These are phyloP conservation scores for Onychorhynchus coronatus DNA, from an alignment of 2,113 vertebrate genomes.

Conservation along the genomic window DNA sequence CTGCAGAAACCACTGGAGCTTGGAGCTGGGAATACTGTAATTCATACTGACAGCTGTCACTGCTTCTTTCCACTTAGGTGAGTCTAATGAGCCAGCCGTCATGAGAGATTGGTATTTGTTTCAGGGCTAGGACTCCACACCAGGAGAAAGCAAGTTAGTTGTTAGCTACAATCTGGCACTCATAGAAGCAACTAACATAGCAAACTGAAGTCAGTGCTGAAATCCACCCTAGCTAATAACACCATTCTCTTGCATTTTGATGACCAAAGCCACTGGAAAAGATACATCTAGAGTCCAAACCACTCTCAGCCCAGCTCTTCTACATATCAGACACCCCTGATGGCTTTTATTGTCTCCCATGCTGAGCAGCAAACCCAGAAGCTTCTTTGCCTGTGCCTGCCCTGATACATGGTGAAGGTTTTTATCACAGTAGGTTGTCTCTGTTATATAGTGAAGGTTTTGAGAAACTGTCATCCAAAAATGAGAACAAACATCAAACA, in stretches of 20 bases:
- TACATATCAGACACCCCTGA: not conserved
- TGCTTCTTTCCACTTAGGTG: not conserved
- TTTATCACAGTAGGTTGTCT: not conserved
- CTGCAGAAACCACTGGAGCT: not conserved
- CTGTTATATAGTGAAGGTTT: not conserved
- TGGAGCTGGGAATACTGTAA: not conserved
- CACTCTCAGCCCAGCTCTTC: not conserved
- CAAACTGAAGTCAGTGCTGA: not conserved
- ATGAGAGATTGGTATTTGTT: not conserved
- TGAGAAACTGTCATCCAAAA: slow-evolving; percentile 8
- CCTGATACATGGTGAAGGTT: not conserved
- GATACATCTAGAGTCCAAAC: not conserved
- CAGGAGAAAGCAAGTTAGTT: not conserved
- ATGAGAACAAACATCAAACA: slow-evolving; percentile 29
- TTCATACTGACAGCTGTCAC: not conserved
- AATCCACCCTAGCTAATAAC: not conserved
- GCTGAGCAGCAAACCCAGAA: not conserved
- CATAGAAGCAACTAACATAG: not conserved
- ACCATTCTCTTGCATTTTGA: not conserved
- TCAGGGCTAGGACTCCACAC: not conserved
- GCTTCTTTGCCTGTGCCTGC: not conserved
- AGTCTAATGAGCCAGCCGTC: not conserved
- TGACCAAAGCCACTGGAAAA: not conserved
- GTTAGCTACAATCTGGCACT: not conserved
- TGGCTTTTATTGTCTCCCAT: not conserved